Evolutionary conservation across 2,113 vertebrate species (phyloP).

Genomic region (Pyxicephalus adspersus): DNA sequence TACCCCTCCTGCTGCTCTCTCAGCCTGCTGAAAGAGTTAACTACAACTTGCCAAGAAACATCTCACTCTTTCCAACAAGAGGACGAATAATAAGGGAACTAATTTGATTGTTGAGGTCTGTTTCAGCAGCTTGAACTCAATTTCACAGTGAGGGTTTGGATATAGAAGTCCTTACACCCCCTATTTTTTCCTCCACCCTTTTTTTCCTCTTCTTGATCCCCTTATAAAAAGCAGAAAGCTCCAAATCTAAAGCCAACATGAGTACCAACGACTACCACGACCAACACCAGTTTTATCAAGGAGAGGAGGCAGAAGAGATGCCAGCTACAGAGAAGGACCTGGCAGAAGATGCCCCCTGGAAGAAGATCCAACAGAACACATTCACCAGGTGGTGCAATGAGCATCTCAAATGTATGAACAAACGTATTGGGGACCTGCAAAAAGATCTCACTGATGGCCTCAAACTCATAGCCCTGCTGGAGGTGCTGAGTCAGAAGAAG

Average conservation of each 20-base stretch:
- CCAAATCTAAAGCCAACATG: constrained; percentile 72
- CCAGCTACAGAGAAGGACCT: constrained; percentile 86
- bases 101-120: constrained; percentile 51
- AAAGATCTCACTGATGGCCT: constrained; percentile 82
- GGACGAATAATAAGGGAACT: constrained; percentile 52
- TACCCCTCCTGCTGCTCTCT: constrained; percentile 5
- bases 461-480: constrained; percentile 83
- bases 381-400: constrained; percentile 86
- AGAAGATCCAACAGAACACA: constrained; percentile 86
- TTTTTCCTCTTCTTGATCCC: constrained; percentile 15
- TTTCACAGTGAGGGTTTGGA: constrained; percentile 62
- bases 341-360: constrained; percentile 85
- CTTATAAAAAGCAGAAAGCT: constrained; percentile 66
- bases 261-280: constrained; percentile 75
- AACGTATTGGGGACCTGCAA: constrained; percentile 80
- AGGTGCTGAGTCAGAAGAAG: constrained; percentile 87
- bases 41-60: constrained; percentile 47
- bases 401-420: constrained; percentile 84
- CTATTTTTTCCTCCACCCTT: constrained; percentile 9
- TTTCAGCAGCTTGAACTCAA: constrained; percentile 58
- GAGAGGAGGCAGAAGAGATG: constrained; percentile 76
- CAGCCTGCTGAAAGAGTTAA: constrained; percentile 42
- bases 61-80: constrained; percentile 53
- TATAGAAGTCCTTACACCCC: not conserved
- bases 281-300: constrained; percentile 65